A percentile compares a stretch with the other conserved stretches of the same genome.
These are phyloP conservation scores for Himalopsyche kuldschensis DNA, from an alignment of 2,888 invertebrate genomes.

Conservation along the genomic window DNA sequence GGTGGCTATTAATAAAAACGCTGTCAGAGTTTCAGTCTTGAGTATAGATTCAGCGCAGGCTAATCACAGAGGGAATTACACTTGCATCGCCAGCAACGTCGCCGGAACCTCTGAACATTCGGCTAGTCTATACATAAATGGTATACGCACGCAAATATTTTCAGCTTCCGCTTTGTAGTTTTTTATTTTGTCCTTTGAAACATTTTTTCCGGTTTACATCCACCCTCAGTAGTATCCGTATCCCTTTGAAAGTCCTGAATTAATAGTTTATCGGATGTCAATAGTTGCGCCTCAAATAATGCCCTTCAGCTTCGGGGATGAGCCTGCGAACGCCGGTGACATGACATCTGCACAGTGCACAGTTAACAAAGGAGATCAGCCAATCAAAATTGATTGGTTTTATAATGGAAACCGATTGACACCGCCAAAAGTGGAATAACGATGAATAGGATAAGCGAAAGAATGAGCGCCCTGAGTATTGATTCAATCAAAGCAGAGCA, in stretches of 20 bases:
- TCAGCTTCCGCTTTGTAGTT: not conserved
- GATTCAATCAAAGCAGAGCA: slow-evolving; percentile 59
- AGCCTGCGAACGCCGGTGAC: slow-evolving; percentile 71
- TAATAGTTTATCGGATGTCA: not conserved
- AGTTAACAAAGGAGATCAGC: slow-evolving; percentile 70
- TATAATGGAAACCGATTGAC: slow-evolving; percentile 62
- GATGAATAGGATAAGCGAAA: slow-evolving; percentile 52
- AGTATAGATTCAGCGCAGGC: slow-evolving; percentile 66
- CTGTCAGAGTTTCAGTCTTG: slow-evolving; percentile 65
- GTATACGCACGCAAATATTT: not conserved
- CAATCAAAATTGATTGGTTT: slow-evolving; percentile 69
- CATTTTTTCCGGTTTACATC: not conserved
- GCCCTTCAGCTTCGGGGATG: slow-evolving; percentile 75
- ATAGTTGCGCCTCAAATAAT: slow-evolving; percentile 78
- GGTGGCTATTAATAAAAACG: slow-evolving; percentile 56
- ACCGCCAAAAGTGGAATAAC: slow-evolving; percentile 52
- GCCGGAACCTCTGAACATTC: slow-evolving; percentile 55
- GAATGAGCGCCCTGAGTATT: slow-evolving; percentile 57
- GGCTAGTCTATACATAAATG: slow-evolving; percentile 23
- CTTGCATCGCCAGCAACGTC: slow-evolving; percentile 65
- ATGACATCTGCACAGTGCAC: slow-evolving; percentile 70
- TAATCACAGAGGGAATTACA: slow-evolving; percentile 71
- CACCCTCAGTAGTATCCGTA: not conserved
- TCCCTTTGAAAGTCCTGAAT: not conserved
- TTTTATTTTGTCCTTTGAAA: not conserved